Percentiles rank a stretch among this genome's conserved stretches.
Conservation (phyloP, 2,113 vertebrate species). For the Apteryx mantelli region DNA sequence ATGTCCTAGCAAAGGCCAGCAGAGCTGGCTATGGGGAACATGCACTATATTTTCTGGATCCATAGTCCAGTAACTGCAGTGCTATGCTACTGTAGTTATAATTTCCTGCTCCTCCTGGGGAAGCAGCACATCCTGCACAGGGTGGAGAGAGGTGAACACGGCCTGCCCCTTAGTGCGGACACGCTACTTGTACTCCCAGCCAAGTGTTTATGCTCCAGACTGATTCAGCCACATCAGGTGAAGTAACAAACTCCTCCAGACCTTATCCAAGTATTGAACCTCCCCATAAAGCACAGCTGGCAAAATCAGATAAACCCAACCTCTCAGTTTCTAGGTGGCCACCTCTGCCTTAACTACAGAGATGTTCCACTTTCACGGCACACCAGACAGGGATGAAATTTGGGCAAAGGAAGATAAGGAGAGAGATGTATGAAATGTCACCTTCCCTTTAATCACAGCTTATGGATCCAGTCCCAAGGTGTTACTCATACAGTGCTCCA, state of each 20-base stretch:
- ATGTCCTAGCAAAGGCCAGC: background rate
- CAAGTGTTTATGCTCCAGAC: background rate
- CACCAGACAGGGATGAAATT: background rate
- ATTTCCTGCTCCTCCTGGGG: background rate
- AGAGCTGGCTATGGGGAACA: background rate
- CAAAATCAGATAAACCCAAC: background rate
- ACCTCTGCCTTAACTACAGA: background rate
- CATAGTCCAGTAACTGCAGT: background rate
- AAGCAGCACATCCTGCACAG: accelerated
- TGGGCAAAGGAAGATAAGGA: background rate
- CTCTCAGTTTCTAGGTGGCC: background rate
- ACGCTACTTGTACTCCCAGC: background rate
- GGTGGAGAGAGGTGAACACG: accelerated
- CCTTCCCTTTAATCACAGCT: constrained; percentile 49
- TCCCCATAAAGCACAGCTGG: background rate
- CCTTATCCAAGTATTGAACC: background rate
- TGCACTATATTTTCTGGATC: background rate
- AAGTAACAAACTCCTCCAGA: background rate
- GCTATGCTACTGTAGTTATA: background rate
- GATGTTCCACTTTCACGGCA: background rate
- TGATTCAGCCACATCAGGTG: background rate
- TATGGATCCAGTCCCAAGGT: background rate
- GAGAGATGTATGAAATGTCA: constrained; percentile 47
- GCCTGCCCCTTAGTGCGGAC: background rate
- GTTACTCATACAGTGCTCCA: background rate